phyloP scores from a whole-genome alignment of 2,113 vertebrate genomes.

The Vombatus ursinus region DNA sequence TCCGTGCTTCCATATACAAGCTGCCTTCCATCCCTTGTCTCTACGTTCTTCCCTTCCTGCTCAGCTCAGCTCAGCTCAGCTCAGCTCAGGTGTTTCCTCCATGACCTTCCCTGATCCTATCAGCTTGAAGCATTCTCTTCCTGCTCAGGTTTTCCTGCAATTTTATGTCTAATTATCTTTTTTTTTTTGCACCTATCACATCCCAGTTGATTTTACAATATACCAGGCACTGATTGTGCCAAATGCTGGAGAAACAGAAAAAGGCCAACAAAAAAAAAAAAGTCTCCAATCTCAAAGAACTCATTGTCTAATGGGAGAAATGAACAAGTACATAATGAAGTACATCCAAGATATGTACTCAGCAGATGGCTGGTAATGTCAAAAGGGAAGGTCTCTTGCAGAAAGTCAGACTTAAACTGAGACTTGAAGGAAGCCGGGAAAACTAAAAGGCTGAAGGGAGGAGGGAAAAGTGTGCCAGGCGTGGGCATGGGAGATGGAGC shows the following conservation, averaged over 20 bases:
- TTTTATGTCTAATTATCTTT: background rate
- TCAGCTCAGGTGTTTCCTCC: background rate
- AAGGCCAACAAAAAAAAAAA: background rate
- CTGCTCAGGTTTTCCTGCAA: background rate
- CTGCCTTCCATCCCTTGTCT: background rate
- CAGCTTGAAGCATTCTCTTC: background rate
- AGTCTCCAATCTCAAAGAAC: background rate
- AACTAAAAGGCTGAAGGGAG: background rate
- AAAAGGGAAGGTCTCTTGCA: background rate
- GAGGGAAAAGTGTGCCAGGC: background rate
- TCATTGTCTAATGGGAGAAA: background rate
- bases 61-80: background rate
- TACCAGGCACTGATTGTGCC: background rate
- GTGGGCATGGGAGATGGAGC: background rate
- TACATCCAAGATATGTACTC: background rate
- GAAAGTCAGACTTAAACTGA: background rate
- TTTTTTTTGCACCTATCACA: background rate
- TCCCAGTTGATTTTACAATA: background rate
- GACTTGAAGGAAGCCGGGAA: background rate
- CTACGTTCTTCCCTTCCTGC: no score
- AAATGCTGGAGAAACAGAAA: background rate
- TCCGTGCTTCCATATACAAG: background rate
- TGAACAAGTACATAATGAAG: background rate
- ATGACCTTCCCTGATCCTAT: background rate
- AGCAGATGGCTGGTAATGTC: background rate